A percentile compares a stretch with the other conserved stretches of the same genome.
phyloP scores from a whole-genome alignment of 2,888 invertebrate genomes.

The Cyclophora punctaria region DNA sequence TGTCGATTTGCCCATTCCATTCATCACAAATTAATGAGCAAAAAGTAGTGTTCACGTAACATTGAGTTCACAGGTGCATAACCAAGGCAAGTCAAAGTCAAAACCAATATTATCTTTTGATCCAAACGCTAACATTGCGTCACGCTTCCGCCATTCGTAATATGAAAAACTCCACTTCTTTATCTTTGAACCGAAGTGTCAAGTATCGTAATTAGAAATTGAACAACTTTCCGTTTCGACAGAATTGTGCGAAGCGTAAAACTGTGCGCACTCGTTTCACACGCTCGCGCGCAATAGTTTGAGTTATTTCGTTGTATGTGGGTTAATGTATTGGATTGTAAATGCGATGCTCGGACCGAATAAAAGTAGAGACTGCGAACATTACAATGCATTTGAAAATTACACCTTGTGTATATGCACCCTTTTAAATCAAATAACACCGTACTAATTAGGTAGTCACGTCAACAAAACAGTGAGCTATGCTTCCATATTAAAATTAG shows the following conservation, averaged over 20 bases:
- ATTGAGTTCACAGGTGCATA: background rate
- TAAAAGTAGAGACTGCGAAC: no score
- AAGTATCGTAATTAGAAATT: conserved; percentile 34
- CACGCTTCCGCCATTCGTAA: conserved; percentile 16
- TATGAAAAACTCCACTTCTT: conserved; percentile 19
- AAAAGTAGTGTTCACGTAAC: no score
- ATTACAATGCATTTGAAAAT: no score
- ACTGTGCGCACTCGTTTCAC: conserved; percentile 51
- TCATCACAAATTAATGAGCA: no score
- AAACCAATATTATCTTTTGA: conserved; percentile 24
- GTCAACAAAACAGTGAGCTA: no score
- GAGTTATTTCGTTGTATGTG: conserved; percentile 55
- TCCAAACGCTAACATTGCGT: conserved; percentile 24
- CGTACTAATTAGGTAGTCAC: no score
- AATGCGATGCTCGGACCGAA: conserved; percentile 26
- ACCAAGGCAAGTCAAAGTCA: conserved; percentile 1
- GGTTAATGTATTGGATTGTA: conserved; percentile 61
- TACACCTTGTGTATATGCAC: no score
- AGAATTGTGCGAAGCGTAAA: conserved; percentile 51
- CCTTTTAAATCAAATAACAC: no score
- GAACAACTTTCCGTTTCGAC: conserved; percentile 55
- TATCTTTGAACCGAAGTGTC: conserved; percentile 31
- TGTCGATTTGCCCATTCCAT: no score
- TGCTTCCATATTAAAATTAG: no score
- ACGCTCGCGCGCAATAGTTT: conserved; percentile 54